Evolutionary conservation across 2,888 invertebrate genomes (phyloP).

Genomic region (Idaea biselata): DNA sequence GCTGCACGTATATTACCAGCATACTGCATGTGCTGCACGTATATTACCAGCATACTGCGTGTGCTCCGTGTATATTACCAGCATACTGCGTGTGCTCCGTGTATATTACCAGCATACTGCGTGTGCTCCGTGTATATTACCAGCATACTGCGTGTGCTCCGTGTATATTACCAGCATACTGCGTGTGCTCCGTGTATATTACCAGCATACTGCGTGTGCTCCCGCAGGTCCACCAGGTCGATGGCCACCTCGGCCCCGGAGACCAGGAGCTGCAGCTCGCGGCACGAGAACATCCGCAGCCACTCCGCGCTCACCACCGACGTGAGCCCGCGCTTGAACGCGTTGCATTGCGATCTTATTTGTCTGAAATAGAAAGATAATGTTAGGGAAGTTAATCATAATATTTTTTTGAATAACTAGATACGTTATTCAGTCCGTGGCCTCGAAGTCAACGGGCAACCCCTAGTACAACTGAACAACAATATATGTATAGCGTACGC

Average conservation of each 20-base stretch:
- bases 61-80: conserved; percentile 65
- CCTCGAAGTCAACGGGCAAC: too few relatives aligned
- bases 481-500: too few relatives aligned
- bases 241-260: conserved; percentile 97
- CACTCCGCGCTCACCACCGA: conserved; percentile 95
- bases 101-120: too few relatives aligned
- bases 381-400: neutral
- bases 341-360: conserved; percentile 90
- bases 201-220: conserved; percentile 94
- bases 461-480: too few relatives aligned
- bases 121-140: too few relatives aligned
- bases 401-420: neutral
- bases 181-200: conserved; percentile 88
- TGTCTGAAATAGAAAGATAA: conserved; percentile 70
- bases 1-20: conserved; percentile 75
- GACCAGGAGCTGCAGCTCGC: conserved; percentile 97
- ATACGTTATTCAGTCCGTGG: neutral
- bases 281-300: conserved; percentile 94
- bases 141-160: too few relatives aligned
- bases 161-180: conserved; percentile 85
- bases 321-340: conserved; percentile 93
- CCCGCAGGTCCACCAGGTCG: conserved; percentile 92
- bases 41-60: conserved; percentile 88
- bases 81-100: too few relatives aligned
- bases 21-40: conserved; percentile 93